Evolutionary conservation across 2,888 invertebrate species (phyloP), one percentile per base, ranked within the genome.

Genomic region (Toxonevra muliebris): DNA sequence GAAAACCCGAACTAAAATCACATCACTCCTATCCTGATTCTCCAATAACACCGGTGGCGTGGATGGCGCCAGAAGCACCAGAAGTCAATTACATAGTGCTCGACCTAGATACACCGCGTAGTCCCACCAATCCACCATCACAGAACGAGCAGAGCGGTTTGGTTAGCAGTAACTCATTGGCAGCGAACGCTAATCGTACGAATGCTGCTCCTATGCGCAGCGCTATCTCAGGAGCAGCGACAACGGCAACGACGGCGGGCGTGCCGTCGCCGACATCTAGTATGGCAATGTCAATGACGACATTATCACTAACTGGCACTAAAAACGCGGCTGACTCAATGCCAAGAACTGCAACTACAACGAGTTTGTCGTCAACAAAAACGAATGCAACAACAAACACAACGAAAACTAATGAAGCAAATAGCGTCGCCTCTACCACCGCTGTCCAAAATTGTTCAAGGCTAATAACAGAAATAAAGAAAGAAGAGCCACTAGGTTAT

Each of bases 11-110:
- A 30, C 30, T 30, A 7, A 30, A 30, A 4, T 30, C 30, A 30
- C 30, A 30, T 30, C 30, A 7, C 30, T 30, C 30, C 30, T 30
- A 30, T 30, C 30, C 30, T 30, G 30, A 30, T 30, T 30, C 30
- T 30, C 30, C 62, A 68, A 20, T 58, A 30, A 1, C 30, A 20
- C 15, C 59, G 30, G 20, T 4, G 3, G 7, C 30, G 30, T 7
- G 9, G 4, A 50, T 30, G 7, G 40, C 45, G 45, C 59, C 74
- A 58, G 76, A 71, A 20, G 79, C 80, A 0, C 84, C 81, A 74
- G 76, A 72, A 43, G 83, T 85, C 1, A 86, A 86, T 74, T 86
- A 85, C 58, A 85, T 85, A 61, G 81, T 85, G 1, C 73, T 85
- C 1, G 85, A 85, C 71, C 69, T 85, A 30, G 83, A 85, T 74